These are phyloP conservation scores for Drosophila emarginata DNA, from an alignment of 2,888 invertebrate genomes.

Conservation along the genomic window DNA sequence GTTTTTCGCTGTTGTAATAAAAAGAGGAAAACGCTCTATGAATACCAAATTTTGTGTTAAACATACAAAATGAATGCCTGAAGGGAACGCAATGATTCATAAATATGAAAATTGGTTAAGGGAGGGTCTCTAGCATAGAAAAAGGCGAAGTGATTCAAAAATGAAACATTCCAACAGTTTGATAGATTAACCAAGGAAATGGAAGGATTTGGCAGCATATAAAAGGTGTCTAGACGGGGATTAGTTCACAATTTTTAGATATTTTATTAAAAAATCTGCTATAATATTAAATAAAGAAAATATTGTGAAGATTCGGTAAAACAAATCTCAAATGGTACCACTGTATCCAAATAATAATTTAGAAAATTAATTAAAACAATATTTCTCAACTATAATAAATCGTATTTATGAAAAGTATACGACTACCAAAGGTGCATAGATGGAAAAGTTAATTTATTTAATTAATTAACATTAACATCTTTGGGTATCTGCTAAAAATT, in stretches of 20 bases:
- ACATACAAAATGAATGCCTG: background rate
- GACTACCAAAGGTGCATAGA: too few species aligned
- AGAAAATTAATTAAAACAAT: too few species aligned
- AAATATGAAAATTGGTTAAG: conserved; percentile 9
- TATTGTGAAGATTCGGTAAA: too few species aligned
- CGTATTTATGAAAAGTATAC: too few species aligned
- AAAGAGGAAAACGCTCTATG: conserved; percentile 2
- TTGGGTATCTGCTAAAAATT: too few species aligned
- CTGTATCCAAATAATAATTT: too few species aligned
- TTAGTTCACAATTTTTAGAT: background rate
- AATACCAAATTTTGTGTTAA: background rate
- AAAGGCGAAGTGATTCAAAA: background rate
- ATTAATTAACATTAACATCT: too few species aligned
- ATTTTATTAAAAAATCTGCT: background rate
- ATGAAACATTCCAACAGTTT: background rate
- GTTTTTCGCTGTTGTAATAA: background rate
- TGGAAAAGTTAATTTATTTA: too few species aligned
- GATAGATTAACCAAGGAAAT: background rate
- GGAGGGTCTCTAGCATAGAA: background rate
- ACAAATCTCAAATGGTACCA: too few species aligned
- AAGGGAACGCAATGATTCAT: conserved; percentile 6
- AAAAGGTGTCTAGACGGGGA: conserved; percentile 2
- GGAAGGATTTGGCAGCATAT: background rate
- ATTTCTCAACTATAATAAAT: too few species aligned
- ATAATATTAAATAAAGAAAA: background rate